Evolutionary conservation across 2,888 invertebrate genomes (phyloP), one percentile per base, ranked within the genome.

Genomic region (Hirudinaria manillensis): DNA sequence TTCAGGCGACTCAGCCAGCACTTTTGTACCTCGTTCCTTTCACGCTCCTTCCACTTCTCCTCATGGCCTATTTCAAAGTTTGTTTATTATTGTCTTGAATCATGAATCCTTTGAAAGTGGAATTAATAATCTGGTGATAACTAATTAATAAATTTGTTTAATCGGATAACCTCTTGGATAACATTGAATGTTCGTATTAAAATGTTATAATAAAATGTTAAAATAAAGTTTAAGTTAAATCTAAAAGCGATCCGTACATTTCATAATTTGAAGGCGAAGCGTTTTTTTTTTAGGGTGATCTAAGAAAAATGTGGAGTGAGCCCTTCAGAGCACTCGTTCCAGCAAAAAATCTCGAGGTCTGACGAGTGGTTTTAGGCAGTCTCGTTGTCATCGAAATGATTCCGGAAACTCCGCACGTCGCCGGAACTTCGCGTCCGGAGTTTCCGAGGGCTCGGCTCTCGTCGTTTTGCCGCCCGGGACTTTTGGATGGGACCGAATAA

Each of bases 41-140:
- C 87, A 97, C 96, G 84, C 89, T 97, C 85, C 89, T 97, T 87
- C 97, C 97, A 80, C 89, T 97, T 80, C 90, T 97, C 82, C 93
- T 95, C 80, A 97, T 97, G 96, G 97, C 97, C 80, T 97, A 97
- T 87, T 89, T 97, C 81, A 96, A 95, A 90, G 95, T 94, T 19
- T 24, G n/a, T 55, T 1, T 36, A 7, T 72, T 13, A 32, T 45
- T 34, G 1, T 34, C 19, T n/a, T 68, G 65, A 27, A 29, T 7
- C 38, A 51, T 51, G 53, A 24, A 68, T 21, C 29, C 29, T 10
- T 1, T 24, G 34, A 68, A 32, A 24, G 29, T 68, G 27, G 4
- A 36, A 6, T 16, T 68, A 32, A 1, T 16, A 32, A 32, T 32
- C 32, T 68, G n/a, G 16, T 32, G 10, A 6, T 7, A 10, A 10